phyloP scores from a whole-genome alignment of 2,888 invertebrate species.

The Dinocampus coccinellae region DNA sequence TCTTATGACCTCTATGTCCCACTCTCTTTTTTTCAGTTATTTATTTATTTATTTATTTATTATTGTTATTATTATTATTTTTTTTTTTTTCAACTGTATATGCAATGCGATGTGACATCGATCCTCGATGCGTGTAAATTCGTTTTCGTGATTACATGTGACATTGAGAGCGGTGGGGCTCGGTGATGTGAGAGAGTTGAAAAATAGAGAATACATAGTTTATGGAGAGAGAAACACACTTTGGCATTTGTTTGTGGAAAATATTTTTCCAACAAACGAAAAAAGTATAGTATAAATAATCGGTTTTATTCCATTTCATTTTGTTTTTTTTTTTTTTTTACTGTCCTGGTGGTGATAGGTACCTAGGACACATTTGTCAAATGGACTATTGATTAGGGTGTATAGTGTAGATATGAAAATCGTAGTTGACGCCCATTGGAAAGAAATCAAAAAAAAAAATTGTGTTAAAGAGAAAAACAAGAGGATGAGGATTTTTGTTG shows the following conservation, averaged over 20 bases:
- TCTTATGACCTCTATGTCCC: slow-evolving; percentile 4
- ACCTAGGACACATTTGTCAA: not conserved
- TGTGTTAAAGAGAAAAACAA: not conserved
- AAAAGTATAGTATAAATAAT: not conserved
- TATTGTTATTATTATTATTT: no score
- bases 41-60: no score
- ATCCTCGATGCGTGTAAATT: slow-evolving; percentile 28
- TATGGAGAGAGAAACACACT: slow-evolving; percentile 11
- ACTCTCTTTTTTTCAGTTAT: no score
- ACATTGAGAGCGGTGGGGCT: slow-evolving; percentile 27
- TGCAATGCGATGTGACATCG: slow-evolving; percentile 12
- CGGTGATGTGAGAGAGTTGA: no score
- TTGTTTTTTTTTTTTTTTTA: not conserved
- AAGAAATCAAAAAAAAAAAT: not conserved
- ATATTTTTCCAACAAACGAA: not conserved
- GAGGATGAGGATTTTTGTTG: not conserved
- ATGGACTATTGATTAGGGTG: slow-evolving; percentile 20
- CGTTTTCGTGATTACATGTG: slow-evolving; percentile 31
- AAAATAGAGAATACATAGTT: not conserved
- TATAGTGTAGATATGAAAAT: not conserved
- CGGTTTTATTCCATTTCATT: not conserved
- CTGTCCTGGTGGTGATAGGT: not conserved
- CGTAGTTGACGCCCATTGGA: not conserved
- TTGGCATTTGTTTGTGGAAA: not conserved
- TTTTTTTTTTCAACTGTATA: slow-evolving; percentile 5